Evolutionary conservation across 2,797 vertebrate genomes (phyloP).

Genomic region (Rousettus madagascariensis): DNA sequence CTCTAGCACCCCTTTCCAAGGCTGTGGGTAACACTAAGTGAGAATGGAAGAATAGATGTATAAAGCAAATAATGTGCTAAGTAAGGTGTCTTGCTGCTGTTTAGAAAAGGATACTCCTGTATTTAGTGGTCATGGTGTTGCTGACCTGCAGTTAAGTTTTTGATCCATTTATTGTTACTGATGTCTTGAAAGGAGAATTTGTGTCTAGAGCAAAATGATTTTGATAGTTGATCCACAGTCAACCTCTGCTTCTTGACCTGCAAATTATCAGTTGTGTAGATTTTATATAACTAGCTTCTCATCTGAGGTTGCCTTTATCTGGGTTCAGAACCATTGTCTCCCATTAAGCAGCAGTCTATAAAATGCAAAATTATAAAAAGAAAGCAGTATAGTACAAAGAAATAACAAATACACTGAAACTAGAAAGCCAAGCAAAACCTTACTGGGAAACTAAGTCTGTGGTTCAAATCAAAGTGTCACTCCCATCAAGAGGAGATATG

Average conservation of each 20-base stretch:
- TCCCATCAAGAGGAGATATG: background rate
- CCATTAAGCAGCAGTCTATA: background rate
- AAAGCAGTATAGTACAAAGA: background rate
- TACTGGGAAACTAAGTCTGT: background rate
- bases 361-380: background rate
- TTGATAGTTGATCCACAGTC: background rate
- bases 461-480: background rate
- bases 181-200: background rate
- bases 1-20: background rate
- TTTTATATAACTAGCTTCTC: background rate
- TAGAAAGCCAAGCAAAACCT: background rate
- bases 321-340: background rate
- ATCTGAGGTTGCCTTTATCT: background rate
- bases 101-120: background rate
- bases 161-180: background rate
- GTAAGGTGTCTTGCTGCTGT: background rate
- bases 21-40: background rate
- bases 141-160: background rate
- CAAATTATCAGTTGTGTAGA: background rate
- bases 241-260: slow-evolving; percentile 7
- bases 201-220: background rate
- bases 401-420: background rate
- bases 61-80: background rate
- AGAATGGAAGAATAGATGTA: background rate
- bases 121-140: background rate